Base-by-base conservation (phyloP, 2,888 invertebrate species). In the Spilosoma lubricipeda region DNA sequence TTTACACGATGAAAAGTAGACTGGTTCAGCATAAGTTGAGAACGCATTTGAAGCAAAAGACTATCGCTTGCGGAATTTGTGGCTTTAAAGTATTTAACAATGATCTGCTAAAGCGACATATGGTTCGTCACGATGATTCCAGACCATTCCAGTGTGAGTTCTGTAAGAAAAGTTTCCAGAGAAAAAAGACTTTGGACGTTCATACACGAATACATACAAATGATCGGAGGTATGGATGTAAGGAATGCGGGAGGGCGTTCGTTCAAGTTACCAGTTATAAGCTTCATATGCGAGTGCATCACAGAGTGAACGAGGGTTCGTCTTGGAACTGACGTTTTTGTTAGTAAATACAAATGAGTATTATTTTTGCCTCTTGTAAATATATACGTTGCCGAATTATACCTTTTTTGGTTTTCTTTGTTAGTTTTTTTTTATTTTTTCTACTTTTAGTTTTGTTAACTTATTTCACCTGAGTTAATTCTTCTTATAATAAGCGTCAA, bases 91-190 rank as follows among this genome's bases (percentile, higher is more conserved):
- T 93, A 0, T 94, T 93, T 45, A 91, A 91, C 33, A 94, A 92
- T 20, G 94, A 95, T 59, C 87, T 96, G 30, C 82, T 97, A 71
- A 94, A 93, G 52, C 91, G 95, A 0, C 97, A 97, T 73, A 95
- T 95, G 89, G 94, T 96, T 1, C 95, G 93, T 0, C 97, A 97
- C 75, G 95, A 95, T 2, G 96, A 96, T 3, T 90, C 96, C 0
- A 92, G 96, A 71, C 96, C 96, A 5, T 96, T 93, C 68, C 93
- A 95, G 63, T 97, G 97, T 79, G 93, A 95, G 9, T 91, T 94
- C 76, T 97, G 97, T 77, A 96, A 96, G 56, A 97, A 96, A 82
- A 88, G 94, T 1, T 97, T 97, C 82, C 96, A 96, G 66, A 96
- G 97, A 77, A 95, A 96, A 80, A 96, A 95, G 73, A 96, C 96